phyloP scores from a whole-genome alignment of 1,140 invertebrate species.

The Chrysomallon squamiferum region DNA sequence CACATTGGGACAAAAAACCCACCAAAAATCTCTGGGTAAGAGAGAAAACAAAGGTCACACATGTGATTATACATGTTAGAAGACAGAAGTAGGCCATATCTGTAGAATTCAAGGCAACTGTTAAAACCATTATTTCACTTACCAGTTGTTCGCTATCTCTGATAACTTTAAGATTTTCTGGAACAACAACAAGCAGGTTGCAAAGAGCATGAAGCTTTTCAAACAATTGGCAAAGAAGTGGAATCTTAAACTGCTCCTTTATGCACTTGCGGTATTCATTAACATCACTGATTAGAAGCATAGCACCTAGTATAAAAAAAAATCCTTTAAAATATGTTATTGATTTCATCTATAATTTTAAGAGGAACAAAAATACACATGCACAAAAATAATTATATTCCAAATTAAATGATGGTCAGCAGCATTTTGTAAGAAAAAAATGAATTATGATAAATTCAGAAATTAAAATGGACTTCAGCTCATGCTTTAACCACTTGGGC shows the following conservation, averaged over 20 bases:
- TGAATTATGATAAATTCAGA: no score
- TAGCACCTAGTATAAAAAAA: conserved; percentile 74
- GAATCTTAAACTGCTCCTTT: conserved; percentile 72
- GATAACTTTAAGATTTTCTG: conserved; percentile 95
- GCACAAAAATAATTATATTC: no score
- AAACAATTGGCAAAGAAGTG: conserved; percentile 85
- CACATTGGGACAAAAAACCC: no score
- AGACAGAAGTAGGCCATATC: neutral
- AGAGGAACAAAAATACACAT: no score
- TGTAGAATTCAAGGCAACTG: neutral
- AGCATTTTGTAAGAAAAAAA: no score
- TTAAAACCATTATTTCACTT: conserved; percentile 55
- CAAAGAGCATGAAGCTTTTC: conserved; percentile 94
- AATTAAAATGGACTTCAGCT: no score
- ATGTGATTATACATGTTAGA: neutral
- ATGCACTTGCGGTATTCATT: conserved; percentile 90
- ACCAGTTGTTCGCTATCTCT: conserved; percentile 93
- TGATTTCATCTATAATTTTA: no score
- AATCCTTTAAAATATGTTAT: no score
- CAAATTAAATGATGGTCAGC: no score
- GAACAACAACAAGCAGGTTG: conserved; percentile 93
- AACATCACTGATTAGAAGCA: conserved; percentile 97
- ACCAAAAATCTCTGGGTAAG: neutral
- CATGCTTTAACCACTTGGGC: no score
- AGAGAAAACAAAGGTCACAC: neutral